Evolutionary conservation across 2,888 invertebrate genomes (phyloP), one percentile per base, ranked within the genome.

Genomic region (Patella depressa): DNA sequence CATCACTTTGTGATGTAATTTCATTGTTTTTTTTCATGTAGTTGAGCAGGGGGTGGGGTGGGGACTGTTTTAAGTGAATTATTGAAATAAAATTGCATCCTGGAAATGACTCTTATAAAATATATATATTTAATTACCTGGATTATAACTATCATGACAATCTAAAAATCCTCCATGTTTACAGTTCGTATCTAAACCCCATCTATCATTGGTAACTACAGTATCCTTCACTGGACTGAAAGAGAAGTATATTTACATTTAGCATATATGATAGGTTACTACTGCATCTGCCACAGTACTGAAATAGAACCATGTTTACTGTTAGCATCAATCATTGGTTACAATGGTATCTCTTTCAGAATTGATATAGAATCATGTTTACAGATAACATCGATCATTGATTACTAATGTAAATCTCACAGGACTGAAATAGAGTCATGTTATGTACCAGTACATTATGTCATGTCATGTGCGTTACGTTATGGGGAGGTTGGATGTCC

Each of bases 101-200:
- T 24, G 24, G 24, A 24, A 24, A 24, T 24, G 24, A 45, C 9
- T 9, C 9, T 45, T 45, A 7, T 45, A 45, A 45, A 45, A 45
- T 45, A 45, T 45, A 45, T 4, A 34, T 34, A 34, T 34, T 14
- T 12, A 53, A 53, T 7, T 19, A 93, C 96, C 95, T 88, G 96
- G 96, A 92, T 95, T 96, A 74, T 83, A 89, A 65, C 87, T 81
- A 79, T 89, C 89, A 17, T 71, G 17, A 57, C 89, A 89, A 14
- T 85, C 87, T 72, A 81, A 82, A 71, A 83, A 88, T 9, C 86
- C 89, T 17, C 89, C 89, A 79, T 89, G 89, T 45, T 87, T 82
- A 78, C 88, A 89, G 17, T 72, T 53, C 2, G 80, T 78, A 7
- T 83, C 86, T 17, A 34, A 73, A 11, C 89, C 89, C 89, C 89